Percentiles rank a stretch among this genome's conserved stretches.
Evolutionary conservation across 2,888 invertebrate genomes (phyloP).

Genomic region (Troides aeacus): DNA sequence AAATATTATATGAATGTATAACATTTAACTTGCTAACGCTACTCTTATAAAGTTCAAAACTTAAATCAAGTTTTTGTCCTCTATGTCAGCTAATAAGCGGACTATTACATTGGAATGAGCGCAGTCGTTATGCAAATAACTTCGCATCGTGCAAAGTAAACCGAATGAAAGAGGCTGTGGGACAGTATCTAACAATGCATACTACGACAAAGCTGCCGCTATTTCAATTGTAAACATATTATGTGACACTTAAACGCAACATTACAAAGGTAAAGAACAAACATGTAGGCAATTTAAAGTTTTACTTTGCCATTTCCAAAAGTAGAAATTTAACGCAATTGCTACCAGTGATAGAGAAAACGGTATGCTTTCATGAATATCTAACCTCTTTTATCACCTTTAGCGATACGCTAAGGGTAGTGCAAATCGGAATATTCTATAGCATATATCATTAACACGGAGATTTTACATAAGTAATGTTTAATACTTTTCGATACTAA

Average conservation of each 20-base stretch:
- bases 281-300: too few relatives aligned
- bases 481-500: background rate
- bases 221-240: slow-evolving; percentile 10
- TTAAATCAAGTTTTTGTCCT: slow-evolving; percentile 24
- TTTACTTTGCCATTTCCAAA: too few relatives aligned
- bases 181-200: slow-evolving; percentile 15
- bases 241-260: background rate
- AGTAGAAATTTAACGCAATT: too few relatives aligned
- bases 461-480: too few relatives aligned
- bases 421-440: too few relatives aligned
- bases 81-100: slow-evolving; percentile 19
- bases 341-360: too few relatives aligned
- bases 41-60: slow-evolving; percentile 21
- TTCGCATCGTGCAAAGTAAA: slow-evolving; percentile 24
- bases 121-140: slow-evolving; percentile 28
- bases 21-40: slow-evolving; percentile 18
- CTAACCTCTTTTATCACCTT: too few relatives aligned
- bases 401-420: too few relatives aligned
- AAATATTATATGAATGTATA: background rate
- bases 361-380: too few relatives aligned
- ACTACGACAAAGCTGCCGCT: background rate
- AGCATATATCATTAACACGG: too few relatives aligned
- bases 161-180: slow-evolving; percentile 26
- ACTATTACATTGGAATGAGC: slow-evolving; percentile 22
- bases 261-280: background rate